Percentiles rank a stretch among this genome's conserved stretches.
These are phyloP conservation scores for Peromyscus maniculatus DNA, from an alignment of 2,113 vertebrate genomes.

Conservation along the genomic window DNA sequence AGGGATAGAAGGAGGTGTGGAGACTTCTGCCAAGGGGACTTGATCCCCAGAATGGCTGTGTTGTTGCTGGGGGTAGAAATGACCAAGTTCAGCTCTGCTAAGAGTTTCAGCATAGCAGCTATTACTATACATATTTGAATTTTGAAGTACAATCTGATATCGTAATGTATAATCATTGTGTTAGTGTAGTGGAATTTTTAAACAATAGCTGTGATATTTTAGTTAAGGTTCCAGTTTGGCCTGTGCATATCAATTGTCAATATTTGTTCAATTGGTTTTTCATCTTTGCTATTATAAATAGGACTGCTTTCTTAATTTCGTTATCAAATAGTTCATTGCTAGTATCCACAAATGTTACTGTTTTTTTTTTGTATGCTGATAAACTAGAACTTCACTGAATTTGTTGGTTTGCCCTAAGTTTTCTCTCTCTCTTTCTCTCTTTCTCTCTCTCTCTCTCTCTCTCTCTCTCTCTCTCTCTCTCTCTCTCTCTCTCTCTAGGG, in stretches of 20 bases:
- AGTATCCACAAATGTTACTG: neutral
- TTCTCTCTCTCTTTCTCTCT: neutral
- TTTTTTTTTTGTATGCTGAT: neutral
- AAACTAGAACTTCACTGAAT: neutral
- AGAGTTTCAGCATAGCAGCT: neutral
- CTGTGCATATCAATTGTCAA: neutral
- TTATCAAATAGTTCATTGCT: neutral
- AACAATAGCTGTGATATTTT: neutral
- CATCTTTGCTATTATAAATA: neutral
- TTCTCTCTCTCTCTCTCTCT: neutral
- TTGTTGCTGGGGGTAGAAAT: neutral
- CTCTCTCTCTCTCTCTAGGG: neutral
- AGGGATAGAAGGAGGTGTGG: neutral
- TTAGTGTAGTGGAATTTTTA: neutral
- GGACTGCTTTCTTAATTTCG: neutral
- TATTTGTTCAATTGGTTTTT: neutral
- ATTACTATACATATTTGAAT: neutral
- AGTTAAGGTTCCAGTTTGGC: neutral
- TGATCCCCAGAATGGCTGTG: neutral
- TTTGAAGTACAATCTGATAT: neutral
- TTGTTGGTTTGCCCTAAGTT: neutral
- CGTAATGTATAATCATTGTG: neutral
- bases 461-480: neutral
- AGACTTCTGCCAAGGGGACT: neutral
- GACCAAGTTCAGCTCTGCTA: neutral